Evolutionary conservation across 2,888 invertebrate species (phyloP), one percentile per base, ranked within the genome.

Genomic region (Leptinotarsa peninsularis): DNA sequence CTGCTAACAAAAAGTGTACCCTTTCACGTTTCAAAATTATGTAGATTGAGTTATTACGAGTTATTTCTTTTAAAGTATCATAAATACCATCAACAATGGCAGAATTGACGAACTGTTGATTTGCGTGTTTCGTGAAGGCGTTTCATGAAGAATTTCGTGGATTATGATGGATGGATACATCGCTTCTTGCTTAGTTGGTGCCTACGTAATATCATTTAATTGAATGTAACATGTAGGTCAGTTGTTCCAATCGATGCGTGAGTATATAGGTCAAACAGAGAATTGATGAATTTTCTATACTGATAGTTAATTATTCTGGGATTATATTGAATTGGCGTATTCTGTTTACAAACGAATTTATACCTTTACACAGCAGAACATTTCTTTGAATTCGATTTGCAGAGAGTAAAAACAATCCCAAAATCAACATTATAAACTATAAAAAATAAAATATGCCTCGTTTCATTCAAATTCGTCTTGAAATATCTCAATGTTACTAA

Each of bases 121-220:
- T 81, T 75, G 82, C 81, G 82, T 82, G 81, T 74, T 69, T 49
- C 73, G 70, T 71, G 75, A 80, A 80, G 81, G 81, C 81, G 79
- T 77, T 75, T 73, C 76, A 76, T 69, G 76, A 73, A 76, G 75
- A 78, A 81, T 80, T 81, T 78, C 76, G 72, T 74, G 81, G 81
- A 83, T 83, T 83, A 83, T 82, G 82, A 82, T 83, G 81, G 83
- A 83, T 83, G 82, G 75, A 76, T 76, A 79, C 75, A 76, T 78
- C 68, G 73, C 76, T 78, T 78, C 80, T 82, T 80, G 81, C 81
- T 82, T 80, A 80, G 70, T 82, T 82, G 79, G 79, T 70, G 54
- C 27, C 78, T 81, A 78, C 78, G 80, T 80, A 77, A 75, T 79
- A 75, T 73, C 71, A 78, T 76, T 72, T 76, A 78, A 76, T 77